Evolutionary conservation across 2,113 vertebrate genomes (phyloP).

Genomic region (Reinhardtius hippoglossoides): DNA sequence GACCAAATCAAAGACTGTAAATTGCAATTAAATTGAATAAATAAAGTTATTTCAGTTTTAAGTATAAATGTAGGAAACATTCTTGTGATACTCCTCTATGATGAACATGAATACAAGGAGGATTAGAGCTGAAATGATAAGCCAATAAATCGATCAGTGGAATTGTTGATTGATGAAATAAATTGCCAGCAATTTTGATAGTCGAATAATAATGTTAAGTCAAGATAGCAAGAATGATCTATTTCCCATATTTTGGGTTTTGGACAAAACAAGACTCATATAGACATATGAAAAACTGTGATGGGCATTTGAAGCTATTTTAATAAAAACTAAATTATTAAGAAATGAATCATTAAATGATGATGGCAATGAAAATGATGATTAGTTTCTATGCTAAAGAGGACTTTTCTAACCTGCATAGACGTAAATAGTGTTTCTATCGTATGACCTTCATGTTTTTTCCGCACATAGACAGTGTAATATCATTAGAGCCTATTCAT

Average conservation of each 20-base stretch:
- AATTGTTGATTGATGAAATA: neutral
- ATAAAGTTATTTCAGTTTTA: neutral
- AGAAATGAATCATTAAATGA: neutral
- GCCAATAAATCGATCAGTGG: neutral
- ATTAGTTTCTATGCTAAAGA: neutral
- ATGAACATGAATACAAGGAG: no score
- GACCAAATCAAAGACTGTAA: neutral
- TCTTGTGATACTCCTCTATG: neutral
- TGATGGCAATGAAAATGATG: neutral
- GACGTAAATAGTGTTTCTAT: neutral
- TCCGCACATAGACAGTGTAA: slow-evolving; percentile 33
- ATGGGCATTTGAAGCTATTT: neutral
- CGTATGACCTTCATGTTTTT: slow-evolving; percentile 33
- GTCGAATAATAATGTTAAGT: no score
- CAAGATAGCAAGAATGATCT: no score
- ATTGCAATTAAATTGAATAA: neutral
- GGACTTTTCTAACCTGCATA: neutral
- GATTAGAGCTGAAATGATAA: neutral
- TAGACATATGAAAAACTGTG: no score
- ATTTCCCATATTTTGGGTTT: no score
- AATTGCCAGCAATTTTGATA: no score
- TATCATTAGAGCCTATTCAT: slow-evolving; percentile 21
- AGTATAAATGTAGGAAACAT: no score
- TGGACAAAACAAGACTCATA: no score
- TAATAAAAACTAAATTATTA: no score